phyloP scores from a whole-genome alignment of 2,888 invertebrate species.

The Epirrhoe alternata region DNA sequence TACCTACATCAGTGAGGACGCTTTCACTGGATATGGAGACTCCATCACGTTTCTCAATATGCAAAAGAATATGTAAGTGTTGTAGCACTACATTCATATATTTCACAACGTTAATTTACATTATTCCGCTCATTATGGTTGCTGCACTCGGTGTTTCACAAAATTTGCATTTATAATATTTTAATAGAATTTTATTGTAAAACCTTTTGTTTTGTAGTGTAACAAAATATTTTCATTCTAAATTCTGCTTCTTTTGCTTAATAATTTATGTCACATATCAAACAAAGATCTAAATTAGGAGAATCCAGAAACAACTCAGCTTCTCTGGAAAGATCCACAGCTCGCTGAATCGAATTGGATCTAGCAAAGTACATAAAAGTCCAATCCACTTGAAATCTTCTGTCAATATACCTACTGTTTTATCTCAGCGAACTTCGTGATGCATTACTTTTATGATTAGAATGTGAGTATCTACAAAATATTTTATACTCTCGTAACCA shows the following conservation, averaged over 20 bases:
- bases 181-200: no score
- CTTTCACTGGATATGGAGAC: constrained; percentile 94
- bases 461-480: constrained; percentile 13
- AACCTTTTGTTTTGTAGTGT: no score
- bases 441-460: constrained; percentile 19
- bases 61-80: constrained; percentile 94
- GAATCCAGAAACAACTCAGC: not conserved
- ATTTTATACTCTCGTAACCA: constrained; percentile 16
- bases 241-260: no score
- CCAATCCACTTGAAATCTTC: constrained; percentile 5
- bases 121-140: no score
- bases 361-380: not conserved
- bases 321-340: not conserved
- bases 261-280: no score
- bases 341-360: not conserved
- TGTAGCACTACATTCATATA: no score
- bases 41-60: constrained; percentile 96
- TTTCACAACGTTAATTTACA: no score
- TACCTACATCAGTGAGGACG: constrained; percentile 92
- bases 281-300: not conserved
- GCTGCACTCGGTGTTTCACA: no score
- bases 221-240: no score
- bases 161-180: no score
- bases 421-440: constrained; percentile 8
- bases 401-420: constrained; percentile 4